Evolutionary conservation across 2,113 vertebrate species (phyloP).

Genomic region (Entomyzon cyanotis): DNA sequence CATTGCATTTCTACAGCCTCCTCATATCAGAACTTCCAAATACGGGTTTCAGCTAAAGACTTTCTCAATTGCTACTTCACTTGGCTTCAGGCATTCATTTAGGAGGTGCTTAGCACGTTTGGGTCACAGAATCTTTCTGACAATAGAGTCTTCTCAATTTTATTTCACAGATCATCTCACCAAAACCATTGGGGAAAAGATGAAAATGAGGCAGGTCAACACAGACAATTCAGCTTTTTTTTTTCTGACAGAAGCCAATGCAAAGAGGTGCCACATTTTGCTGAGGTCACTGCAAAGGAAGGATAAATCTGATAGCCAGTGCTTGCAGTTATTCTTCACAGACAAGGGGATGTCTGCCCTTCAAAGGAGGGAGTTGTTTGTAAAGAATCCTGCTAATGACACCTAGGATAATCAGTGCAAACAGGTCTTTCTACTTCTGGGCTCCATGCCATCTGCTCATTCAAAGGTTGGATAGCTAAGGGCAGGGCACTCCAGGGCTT

Average conservation of each 20-base stretch:
- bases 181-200: not conserved
- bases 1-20: not conserved
- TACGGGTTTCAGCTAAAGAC: not conserved
- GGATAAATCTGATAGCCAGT: not conserved
- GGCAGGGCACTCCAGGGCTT: not conserved
- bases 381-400: conserved; percentile 45
- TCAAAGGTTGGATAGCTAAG: not conserved
- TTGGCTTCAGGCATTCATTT: not conserved
- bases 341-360: not conserved
- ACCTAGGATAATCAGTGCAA: conserved; percentile 33
- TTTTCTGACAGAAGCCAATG: not conserved
- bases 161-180: not conserved
- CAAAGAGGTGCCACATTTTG: not conserved
- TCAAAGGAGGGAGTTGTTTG: conserved; percentile 17
- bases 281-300: not conserved
- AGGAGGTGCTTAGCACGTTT: not conserved
- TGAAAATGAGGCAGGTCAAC: not conserved
- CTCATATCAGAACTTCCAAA: not conserved
- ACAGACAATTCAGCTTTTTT: not conserved
- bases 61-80: not conserved
- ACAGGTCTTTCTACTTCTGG: conserved; percentile 65
- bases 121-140: not conserved
- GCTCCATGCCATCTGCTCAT: conserved; percentile 28
- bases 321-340: not conserved
- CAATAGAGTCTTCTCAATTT: not conserved